Evolutionary conservation across 2,888 invertebrate species (phyloP).

Genomic region (Drosophila fungiperda): DNA sequence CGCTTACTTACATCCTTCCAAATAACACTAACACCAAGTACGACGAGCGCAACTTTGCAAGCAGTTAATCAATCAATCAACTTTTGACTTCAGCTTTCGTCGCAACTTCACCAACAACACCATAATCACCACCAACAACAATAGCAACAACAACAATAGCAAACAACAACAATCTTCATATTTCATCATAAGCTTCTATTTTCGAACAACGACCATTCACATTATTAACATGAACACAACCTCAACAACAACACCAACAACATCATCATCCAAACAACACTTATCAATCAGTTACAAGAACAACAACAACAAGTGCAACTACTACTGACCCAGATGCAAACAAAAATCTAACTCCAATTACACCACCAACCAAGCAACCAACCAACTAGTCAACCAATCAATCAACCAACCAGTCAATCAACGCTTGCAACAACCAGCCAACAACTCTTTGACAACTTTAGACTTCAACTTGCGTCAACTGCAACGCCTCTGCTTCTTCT

Average conservation of each 20-base stretch:
- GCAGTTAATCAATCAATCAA: slow-evolving; percentile 32
- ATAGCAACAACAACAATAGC: slow-evolving; percentile 20
- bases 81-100: slow-evolving; percentile 41
- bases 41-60: slow-evolving; percentile 21
- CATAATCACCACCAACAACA: slow-evolving; percentile 13
- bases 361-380: slow-evolving; percentile 52
- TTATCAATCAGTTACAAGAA: slow-evolving; percentile 27
- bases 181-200: slow-evolving; percentile 49
- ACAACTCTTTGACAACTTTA: slow-evolving; percentile 46
- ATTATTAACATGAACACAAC: slow-evolving; percentile 26
- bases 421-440: slow-evolving; percentile 50
- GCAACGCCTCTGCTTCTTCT: slow-evolving; percentile 51
- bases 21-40: slow-evolving; percentile 25
- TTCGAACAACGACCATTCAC: slow-evolving; percentile 37
- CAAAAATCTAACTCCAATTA: slow-evolving; percentile 61
- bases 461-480: slow-evolving; percentile 46
- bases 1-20: slow-evolving; percentile 5
- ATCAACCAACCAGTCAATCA: slow-evolving; percentile 17
- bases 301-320: slow-evolving; percentile 60
- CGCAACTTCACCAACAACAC: slow-evolving; percentile 41
- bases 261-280: slow-evolving; percentile 34
- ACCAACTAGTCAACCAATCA: slow-evolving; percentile 38
- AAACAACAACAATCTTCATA: slow-evolving; percentile 50
- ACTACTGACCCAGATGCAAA: slow-evolving; percentile 57
- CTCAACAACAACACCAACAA: slow-evolving; percentile 12